Conservation (phyloP, 2,888 invertebrate genomes). For the Plagiodera versicolora region DNA sequence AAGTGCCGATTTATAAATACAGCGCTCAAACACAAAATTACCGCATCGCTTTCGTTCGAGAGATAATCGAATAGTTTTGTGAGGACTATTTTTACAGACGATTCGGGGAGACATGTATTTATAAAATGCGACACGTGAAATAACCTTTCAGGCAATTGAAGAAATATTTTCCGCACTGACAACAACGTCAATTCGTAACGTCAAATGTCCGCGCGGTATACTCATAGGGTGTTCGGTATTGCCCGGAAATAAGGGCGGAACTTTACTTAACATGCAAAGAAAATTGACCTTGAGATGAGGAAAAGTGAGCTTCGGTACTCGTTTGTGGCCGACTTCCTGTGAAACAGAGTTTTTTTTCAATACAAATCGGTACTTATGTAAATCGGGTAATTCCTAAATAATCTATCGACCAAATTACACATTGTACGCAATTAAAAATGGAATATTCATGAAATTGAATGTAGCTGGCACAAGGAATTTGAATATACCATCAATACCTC, state of each 20-base stretch:
- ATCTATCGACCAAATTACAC: conserved; percentile 33
- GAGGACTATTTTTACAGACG: conserved; percentile 34
- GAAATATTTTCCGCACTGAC: conserved; percentile 29
- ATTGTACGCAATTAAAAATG: conserved; percentile 30
- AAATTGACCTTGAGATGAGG: conserved; percentile 13
- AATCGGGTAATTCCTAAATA: conserved; percentile 29
- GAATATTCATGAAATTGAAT: conserved; percentile 36
- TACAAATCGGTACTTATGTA: conserved; percentile 29
- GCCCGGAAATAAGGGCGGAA: background rate
- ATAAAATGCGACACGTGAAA: conserved; percentile 33
- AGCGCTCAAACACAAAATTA: conserved; percentile 3
- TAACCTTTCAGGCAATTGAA: conserved; percentile 22
- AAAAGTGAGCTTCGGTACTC: background rate
- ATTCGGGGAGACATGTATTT: conserved; percentile 35
- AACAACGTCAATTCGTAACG: conserved; percentile 8
- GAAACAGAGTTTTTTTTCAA: conserved; percentile 27
- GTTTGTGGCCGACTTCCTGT: conserved; percentile 27
- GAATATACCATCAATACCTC: conserved; percentile 30
- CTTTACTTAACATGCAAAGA: background rate
- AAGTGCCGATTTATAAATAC: conserved; percentile 25
- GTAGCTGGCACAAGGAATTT: conserved; percentile 29
- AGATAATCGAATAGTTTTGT: conserved; percentile 14
- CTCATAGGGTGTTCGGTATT: background rate
- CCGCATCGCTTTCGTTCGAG: conserved; percentile 1
- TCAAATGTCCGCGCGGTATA: no score